These are phyloP conservation scores for Tetranychus truncatus DNA, from an alignment of 2,888 invertebrate species.

Conservation along the genomic window DNA sequence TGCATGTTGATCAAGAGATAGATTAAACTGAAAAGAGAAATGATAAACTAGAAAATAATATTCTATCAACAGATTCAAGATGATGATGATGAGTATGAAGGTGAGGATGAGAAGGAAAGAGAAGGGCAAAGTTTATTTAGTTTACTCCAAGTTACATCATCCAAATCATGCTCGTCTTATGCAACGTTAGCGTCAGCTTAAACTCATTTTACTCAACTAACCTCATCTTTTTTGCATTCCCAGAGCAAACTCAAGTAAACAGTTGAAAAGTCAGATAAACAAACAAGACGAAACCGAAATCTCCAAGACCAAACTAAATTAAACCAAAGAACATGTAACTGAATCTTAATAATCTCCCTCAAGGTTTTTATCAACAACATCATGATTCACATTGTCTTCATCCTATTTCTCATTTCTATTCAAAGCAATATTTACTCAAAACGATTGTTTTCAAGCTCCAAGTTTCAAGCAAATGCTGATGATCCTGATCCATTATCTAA, in stretches of 20 bases:
- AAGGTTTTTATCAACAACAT: not conserved
- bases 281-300: not conserved
- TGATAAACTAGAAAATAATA: not conserved
- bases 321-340: not conserved
- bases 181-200: not conserved
- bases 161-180: too few relatives aligned
- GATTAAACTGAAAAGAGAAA: not conserved
- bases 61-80: too few relatives aligned
- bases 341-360: not conserved
- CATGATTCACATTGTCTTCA: not conserved
- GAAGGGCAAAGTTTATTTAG: not conserved
- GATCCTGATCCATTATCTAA: too few relatives aligned
- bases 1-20: not conserved
- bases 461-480: too few relatives aligned
- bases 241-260: not conserved
- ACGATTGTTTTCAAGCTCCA: too few relatives aligned
- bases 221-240: not conserved
- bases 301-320: not conserved
- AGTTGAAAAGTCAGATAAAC: not conserved
- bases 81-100: too few relatives aligned
- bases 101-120: too few relatives aligned
- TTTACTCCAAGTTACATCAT: not conserved
- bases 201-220: not conserved
- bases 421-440: too few relatives aligned
- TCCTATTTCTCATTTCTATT: not conserved